Percentiles rank a stretch among this genome's conserved stretches.
Evolutionary conservation across 2,797 vertebrate species (phyloP).

Genomic region (Poecilia velifera): DNA sequence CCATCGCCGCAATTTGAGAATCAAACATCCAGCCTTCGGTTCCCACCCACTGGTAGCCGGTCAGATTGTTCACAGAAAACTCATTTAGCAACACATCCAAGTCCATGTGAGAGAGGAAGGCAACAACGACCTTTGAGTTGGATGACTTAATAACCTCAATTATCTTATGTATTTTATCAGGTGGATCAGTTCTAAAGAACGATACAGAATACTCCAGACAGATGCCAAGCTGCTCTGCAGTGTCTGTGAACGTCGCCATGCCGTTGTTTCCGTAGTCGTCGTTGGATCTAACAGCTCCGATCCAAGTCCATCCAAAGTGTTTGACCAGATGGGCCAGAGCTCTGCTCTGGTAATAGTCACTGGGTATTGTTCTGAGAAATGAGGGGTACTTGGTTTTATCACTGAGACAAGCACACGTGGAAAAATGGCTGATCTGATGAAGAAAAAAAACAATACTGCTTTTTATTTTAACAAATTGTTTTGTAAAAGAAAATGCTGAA

Average conservation of each 20-base stretch:
- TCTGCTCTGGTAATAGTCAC: slow-evolving; percentile 82
- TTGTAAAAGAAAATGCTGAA: neutral
- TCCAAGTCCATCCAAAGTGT: slow-evolving; percentile 82
- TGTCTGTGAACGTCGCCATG: slow-evolving; percentile 70
- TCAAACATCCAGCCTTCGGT: slow-evolving; percentile 84
- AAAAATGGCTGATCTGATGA: slow-evolving; percentile 82
- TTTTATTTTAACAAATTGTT: neutral
- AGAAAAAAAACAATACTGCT: slow-evolving; percentile 7
- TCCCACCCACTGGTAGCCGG: slow-evolving; percentile 80
- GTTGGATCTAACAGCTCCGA: slow-evolving; percentile 74
- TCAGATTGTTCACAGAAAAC: slow-evolving; percentile 73
- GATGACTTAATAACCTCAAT: slow-evolving; percentile 68
- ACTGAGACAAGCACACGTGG: slow-evolving; percentile 82
- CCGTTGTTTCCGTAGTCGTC: slow-evolving; percentile 79
- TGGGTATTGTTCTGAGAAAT: slow-evolving; percentile 83
- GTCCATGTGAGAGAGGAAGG: slow-evolving; percentile 81
- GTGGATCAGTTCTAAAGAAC: slow-evolving; percentile 72
- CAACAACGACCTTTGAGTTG: slow-evolving; percentile 79
- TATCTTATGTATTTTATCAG: slow-evolving; percentile 61
- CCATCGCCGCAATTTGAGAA: slow-evolving; percentile 57
- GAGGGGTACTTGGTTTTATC: slow-evolving; percentile 77
- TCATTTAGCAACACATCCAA: slow-evolving; percentile 75
- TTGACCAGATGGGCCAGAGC: slow-evolving; percentile 78
- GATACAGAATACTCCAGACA: slow-evolving; percentile 82
- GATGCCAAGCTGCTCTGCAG: slow-evolving; percentile 75